These are phyloP conservation scores for Drosophila kokeensis DNA, from an alignment of 2,888 invertebrate species.

Conservation along the genomic window DNA sequence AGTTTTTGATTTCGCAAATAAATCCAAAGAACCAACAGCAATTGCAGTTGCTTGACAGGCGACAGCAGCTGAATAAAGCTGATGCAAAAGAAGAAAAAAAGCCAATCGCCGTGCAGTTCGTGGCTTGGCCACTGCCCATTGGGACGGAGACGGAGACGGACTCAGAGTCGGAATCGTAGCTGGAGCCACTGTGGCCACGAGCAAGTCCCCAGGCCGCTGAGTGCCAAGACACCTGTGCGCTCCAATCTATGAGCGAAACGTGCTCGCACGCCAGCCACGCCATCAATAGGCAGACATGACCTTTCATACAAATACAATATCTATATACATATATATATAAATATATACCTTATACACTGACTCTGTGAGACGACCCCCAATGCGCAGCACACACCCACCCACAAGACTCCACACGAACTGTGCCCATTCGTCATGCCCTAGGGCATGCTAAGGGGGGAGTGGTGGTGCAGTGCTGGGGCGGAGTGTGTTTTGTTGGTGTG, in stretches of 20 bases:
- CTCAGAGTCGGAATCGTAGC: conserved; percentile 6
- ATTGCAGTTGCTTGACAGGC: conserved; percentile 57
- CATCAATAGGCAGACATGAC: conserved; percentile 72
- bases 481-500: background rate
- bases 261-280: conserved; percentile 73
- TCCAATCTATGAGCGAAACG: conserved; percentile 66
- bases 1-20: conserved; percentile 58
- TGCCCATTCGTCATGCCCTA: conserved; percentile 47
- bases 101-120: conserved; percentile 59
- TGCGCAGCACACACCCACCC: conserved; percentile 63
- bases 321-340: conserved; percentile 6
- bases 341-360: conserved; percentile 23
- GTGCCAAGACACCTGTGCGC: conserved; percentile 71
- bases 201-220: conserved; percentile 6
- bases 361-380: conserved; percentile 46
- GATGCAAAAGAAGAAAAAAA: conserved; percentile 32
- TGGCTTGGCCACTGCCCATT: conserved; percentile 49
- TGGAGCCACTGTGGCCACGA: background rate
- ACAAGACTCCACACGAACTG: conserved; percentile 39
- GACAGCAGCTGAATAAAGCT: conserved; percentile 40
- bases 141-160: conserved; percentile 39
- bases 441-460: background rate
- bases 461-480: background rate
- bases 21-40: conserved; percentile 43
- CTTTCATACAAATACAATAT: conserved; percentile 51